Conservation (phyloP, 2,888 invertebrate species). For the Euproctis similis region DNA sequence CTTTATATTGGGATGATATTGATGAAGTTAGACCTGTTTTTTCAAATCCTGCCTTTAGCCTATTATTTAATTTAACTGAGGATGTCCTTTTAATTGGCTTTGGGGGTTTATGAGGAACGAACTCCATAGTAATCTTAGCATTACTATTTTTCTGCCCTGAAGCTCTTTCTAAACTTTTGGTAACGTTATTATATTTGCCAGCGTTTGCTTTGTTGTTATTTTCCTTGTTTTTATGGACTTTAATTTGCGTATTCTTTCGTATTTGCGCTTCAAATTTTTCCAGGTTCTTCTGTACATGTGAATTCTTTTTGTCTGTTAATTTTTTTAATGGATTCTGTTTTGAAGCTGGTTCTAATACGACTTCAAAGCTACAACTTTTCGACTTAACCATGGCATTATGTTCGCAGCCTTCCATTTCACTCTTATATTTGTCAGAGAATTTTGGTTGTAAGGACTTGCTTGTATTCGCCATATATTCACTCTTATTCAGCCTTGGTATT, state of each 20-base stretch:
- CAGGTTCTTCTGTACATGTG: conserved; percentile 73
- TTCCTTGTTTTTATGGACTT: conserved; percentile 54
- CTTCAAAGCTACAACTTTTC: conserved; percentile 72
- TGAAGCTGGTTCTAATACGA: conserved; percentile 66
- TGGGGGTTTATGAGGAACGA: conserved; percentile 84
- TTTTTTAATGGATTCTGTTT: conserved; percentile 66
- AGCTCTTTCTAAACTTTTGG: conserved; percentile 67
- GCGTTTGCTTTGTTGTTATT: conserved; percentile 65
- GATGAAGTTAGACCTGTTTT: conserved; percentile 59
- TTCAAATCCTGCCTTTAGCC: conserved; percentile 62
- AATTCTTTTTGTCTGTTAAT: conserved; percentile 64
- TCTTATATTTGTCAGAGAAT: conserved; percentile 60
- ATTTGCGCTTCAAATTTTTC: conserved; percentile 78
- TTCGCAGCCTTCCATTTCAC: conserved; percentile 65
- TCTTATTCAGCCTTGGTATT: conserved; percentile 75
- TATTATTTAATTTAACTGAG: conserved; percentile 76
- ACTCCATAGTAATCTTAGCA: conserved; percentile 68
- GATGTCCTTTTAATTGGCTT: conserved; percentile 82
- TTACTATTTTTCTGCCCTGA: conserved; percentile 61
- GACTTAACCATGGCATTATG: conserved; percentile 62
- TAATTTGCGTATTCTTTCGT: conserved; percentile 54
- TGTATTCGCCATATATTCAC: conserved; percentile 70
- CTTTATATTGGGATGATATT: conserved; percentile 70
- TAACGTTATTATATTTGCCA: conserved; percentile 56
- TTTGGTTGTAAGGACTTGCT: conserved; percentile 64